Evolutionary conservation across 2,888 invertebrate species (phyloP), one percentile per base, ranked within the genome.

Genomic region (Dermolepida albohirtum): DNA sequence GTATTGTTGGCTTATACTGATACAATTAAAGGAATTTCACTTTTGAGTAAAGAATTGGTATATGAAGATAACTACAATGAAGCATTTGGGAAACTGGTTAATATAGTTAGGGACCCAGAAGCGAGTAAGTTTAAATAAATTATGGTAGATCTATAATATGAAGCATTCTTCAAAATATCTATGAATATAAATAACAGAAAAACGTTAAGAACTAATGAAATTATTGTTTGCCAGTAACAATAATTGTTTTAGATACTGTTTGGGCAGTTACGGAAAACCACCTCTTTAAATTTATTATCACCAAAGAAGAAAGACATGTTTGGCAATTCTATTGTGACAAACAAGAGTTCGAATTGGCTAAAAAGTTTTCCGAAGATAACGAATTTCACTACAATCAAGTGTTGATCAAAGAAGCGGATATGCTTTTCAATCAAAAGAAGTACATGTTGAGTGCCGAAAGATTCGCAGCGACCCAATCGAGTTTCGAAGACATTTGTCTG

Each of bases 401-500:
- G 0, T 86, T 95, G 27, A 90, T 93, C 0, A 92, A 92, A 80
- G 95, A 97, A 82, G 97, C 97, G 0, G 95, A 97, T 77, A 86
- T 92, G 77, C 86, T 93, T 1, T 97, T 96, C 77, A 87, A 89
- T 5, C 89, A 91, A 72, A 90, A 90, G 67, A 87, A 93, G 83
- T 97, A 90, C 76, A 89, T 92, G 68, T 88, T 89, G 74, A 96
- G 96, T 80, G 98, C 98, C 0, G 87, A 90, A 75, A 89, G 93
- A 73, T 98, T 92, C 81, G 96, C 98, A 0, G 91, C 95, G 76
- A 96, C 97, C 0, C 90, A 93, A 75, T 92, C 93, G 47, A 93
- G 96, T 16, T 98, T 99, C 80, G 98, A 98, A 84, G 95, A 95
- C 75, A 90, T 98, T 41, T 94, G 97, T 64, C 85, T 98, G 10